These are phyloP conservation scores for Haplotaxodon microlepis DNA, from an alignment of 2,113 vertebrate species.

Conservation along the genomic window DNA sequence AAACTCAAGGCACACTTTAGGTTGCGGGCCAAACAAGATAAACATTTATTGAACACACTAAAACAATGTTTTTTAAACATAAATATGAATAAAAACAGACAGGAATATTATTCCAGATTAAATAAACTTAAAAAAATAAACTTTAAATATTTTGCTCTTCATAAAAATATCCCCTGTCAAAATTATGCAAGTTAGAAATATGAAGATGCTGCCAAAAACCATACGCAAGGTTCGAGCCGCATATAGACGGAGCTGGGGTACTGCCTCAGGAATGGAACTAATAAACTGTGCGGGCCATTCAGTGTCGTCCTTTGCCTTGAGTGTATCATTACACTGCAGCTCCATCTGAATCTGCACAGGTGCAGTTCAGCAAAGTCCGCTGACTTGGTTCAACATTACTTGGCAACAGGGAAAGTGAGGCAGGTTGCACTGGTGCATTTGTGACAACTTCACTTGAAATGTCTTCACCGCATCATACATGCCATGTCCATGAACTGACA, in stretches of 20 bases:
- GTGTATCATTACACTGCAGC: not conserved
- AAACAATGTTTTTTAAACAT: not conserved
- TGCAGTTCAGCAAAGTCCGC: too few relatives aligned
- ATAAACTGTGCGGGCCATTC: not conserved
- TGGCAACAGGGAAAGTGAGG: too few relatives aligned
- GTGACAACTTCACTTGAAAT: too few relatives aligned
- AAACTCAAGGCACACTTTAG: not conserved
- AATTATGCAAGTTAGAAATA: not conserved
- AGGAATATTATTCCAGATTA: not conserved
- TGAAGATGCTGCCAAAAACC: not conserved
- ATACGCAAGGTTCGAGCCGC: not conserved
- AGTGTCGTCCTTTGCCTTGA: accelerated
- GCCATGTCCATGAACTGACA: too few relatives aligned
- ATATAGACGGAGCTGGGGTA: not conserved
- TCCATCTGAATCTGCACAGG: not conserved
- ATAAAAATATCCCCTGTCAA: not conserved
- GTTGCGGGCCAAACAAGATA: not conserved
- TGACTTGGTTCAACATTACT: too few relatives aligned
- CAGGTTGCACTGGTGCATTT: too few relatives aligned
- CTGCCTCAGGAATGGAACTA: not conserved
- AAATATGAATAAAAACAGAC: not conserved
- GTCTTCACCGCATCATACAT: too few relatives aligned
- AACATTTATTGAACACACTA: not conserved
- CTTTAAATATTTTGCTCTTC: not conserved
- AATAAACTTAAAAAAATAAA: not conserved